Evolutionary conservation across 1,140 invertebrate species (phyloP), one percentile per base, ranked within the genome.

Genomic region (Lethrus apterus): DNA sequence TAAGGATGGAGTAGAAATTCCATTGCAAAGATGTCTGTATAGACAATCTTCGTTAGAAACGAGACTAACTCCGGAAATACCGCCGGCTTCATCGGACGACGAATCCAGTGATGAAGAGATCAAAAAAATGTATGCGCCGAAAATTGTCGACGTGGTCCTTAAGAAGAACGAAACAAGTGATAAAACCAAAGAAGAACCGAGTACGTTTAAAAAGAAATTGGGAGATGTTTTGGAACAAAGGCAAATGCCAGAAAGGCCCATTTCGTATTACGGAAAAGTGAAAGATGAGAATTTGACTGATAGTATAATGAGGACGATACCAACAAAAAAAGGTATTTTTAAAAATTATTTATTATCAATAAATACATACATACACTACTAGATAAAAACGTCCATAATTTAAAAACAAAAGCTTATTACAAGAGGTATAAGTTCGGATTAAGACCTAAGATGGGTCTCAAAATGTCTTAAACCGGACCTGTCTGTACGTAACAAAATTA

Each of bases 21-120:
- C 57, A 4, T n/a, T 33, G 14, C 24, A 26, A 21, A 23, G 47
- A 13, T 42, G 51, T 29, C 49, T 58, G 36, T 58, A 41, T 18
- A 34, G 54, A 14, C 54, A 58, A 36, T 58, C 51, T 4, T 58
- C 57, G 4, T n/a, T 49, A 7, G 57, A 58, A 56, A 56, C 49
- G 7, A 18, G 49, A 26, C 32, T 54, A 15, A 45, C 47, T 19
- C 50, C 57, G 13, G 26, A 44, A 15, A 34, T 49, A 18, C 33
- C 33, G 8, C 30, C 44, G 8, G 34, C 21, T 5, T 19, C 19
- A 4, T 36, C 33, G 3, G 44, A 40, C 4, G 20, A 24, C 13
- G 36, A 19, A 20, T 46, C 32, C 10, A 40, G 51, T 24, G 46
- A 51, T 10, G 21, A 46, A 29, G 43, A 44, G 15, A 14, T 40